Percentiles rank a stretch among this genome's conserved stretches.
Evolutionary conservation across 2,113 vertebrate genomes (phyloP).

Genomic region (Heterocephalus glaber): DNA sequence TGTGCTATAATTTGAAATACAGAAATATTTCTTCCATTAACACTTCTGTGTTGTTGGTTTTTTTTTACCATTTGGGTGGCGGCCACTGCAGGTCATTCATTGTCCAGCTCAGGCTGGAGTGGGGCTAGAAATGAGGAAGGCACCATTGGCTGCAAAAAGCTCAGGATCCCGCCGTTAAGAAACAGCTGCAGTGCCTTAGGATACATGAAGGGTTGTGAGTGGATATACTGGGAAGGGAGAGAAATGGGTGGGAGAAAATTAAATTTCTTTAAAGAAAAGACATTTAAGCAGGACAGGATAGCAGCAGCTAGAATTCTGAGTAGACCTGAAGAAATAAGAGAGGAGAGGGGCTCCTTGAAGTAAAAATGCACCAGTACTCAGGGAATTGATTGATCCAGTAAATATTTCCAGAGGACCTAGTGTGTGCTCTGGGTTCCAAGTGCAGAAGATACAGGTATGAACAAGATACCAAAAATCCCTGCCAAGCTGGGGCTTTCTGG

Average conservation of each 20-base stretch:
- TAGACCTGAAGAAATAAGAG: not conserved
- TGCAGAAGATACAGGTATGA: not conserved
- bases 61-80: not conserved
- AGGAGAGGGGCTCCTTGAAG: not conserved
- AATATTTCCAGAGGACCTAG: not conserved
- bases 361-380: not conserved
- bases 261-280: not conserved
- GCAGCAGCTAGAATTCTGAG: not conserved
- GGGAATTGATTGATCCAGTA: not conserved
- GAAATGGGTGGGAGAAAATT: not conserved
- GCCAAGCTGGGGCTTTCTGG: not conserved
- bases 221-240: not conserved
- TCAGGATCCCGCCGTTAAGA: not conserved
- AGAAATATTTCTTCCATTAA: conserved; percentile 38
- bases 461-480: not conserved
- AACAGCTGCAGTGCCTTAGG: not conserved
- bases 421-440: not conserved
- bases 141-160: not conserved
- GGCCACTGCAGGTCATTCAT: rapidly evolving
- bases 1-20: conserved; percentile 37
- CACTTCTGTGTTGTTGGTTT: not conserved
- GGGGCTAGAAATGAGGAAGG: not conserved
- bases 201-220: not conserved
- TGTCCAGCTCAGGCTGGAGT: not conserved
- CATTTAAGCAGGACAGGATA: not conserved